Evolutionary conservation across 2,113 vertebrate species (phyloP).

Genomic region (Delphinapterus leucas): DNA sequence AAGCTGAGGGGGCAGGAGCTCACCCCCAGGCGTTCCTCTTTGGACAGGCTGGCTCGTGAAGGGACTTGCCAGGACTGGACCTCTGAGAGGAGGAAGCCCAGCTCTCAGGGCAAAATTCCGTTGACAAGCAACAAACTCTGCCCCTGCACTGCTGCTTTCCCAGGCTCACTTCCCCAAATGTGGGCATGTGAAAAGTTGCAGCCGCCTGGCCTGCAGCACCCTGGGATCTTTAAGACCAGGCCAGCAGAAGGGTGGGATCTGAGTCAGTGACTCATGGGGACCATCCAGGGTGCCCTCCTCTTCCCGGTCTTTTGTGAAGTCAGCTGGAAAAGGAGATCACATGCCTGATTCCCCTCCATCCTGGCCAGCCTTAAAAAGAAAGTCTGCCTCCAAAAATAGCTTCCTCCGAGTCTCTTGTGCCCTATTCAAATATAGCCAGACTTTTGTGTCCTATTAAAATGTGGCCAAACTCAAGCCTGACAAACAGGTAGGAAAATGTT

Average conservation of each 20-base stretch:
- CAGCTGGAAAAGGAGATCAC: slow-evolving; percentile 70
- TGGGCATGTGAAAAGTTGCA: slow-evolving; percentile 43
- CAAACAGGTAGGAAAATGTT: background rate
- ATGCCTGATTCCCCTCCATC: slow-evolving; percentile 35
- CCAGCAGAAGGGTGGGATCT: slow-evolving; percentile 35
- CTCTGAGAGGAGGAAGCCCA: slow-evolving; percentile 56
- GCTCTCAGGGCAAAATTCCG: slow-evolving; percentile 6
- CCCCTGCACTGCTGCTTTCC: background rate
- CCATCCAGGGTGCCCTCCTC: slow-evolving; percentile 23
- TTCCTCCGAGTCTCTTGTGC: slow-evolving; percentile 16
- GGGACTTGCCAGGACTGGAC: slow-evolving; percentile 56
- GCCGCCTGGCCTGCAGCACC: slow-evolving; percentile 38
- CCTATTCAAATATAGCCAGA: background rate
- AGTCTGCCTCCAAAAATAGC: background rate
- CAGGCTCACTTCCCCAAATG: slow-evolving; percentile 79
- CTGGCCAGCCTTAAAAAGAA: background rate
- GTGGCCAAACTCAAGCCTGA: background rate
- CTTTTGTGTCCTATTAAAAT: background rate
- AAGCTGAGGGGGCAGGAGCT: slow-evolving; percentile 12
- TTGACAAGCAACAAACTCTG: slow-evolving; percentile 18
- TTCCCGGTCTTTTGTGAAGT: slow-evolving; percentile 71
- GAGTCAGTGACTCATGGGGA: slow-evolving; percentile 75
- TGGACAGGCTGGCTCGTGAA: slow-evolving; percentile 39
- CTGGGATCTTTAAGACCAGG: slow-evolving; percentile 33
- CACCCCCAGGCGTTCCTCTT: slow-evolving; percentile 35